Percentiles rank a stretch among this genome's conserved stretches.
phyloP scores from a whole-genome alignment of 2,113 vertebrate species.

The Halichoerus grypus region DNA sequence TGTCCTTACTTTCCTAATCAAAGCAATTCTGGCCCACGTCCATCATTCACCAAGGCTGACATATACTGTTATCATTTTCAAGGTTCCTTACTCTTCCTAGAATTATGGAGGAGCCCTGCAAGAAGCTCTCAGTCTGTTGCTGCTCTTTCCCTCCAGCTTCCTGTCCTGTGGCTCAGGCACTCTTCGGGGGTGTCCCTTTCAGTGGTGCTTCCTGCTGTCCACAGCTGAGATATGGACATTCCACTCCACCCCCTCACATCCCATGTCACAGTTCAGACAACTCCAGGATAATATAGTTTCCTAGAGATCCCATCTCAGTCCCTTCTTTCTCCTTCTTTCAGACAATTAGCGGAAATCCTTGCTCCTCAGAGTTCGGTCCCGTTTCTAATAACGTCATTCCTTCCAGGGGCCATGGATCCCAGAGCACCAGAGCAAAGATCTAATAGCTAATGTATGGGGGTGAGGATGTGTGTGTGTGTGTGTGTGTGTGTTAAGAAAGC shows the following conservation, averaged over 20 bases:
- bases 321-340: background rate
- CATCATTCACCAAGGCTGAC: constrained; percentile 24
- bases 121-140: background rate
- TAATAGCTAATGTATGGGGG: background rate
- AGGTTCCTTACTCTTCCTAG: background rate
- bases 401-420: background rate
- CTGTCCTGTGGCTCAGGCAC: background rate
- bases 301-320: background rate
- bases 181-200: background rate
- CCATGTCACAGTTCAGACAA: background rate
- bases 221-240: background rate
- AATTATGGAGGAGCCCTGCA: background rate
- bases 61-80: background rate
- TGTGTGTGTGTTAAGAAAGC: background rate
- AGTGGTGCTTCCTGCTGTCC: background rate
- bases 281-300: background rate
- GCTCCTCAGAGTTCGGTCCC: background rate
- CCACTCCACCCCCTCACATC: background rate
- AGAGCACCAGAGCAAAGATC: background rate
- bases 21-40: background rate
- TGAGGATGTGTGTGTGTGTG: background rate
- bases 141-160: background rate
- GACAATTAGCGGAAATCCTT: background rate
- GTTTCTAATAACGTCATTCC: background rate
- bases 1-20: constrained; percentile 31